Evolutionary conservation across 2,888 invertebrate genomes (phyloP).

Genomic region (Drosophila suboccidentalis): DNA sequence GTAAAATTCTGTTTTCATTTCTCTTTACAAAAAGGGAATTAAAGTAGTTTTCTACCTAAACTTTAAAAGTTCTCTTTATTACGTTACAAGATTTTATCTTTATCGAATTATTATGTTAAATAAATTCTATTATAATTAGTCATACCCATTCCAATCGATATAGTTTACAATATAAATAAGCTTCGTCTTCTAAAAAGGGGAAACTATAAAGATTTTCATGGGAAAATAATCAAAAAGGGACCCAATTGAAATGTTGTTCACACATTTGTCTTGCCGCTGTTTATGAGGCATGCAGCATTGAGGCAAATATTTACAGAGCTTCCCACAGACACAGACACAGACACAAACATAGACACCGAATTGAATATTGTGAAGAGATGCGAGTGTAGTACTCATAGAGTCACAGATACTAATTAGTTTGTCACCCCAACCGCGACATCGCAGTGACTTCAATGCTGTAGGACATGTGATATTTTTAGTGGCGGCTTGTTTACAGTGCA

Average conservation of each 20-base stretch:
- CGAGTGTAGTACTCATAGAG: slow-evolving; percentile 7
- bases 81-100: too few species aligned
- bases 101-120: not conserved
- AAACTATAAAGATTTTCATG: slow-evolving; percentile 35
- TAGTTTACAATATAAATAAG: not conserved
- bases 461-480: slow-evolving; percentile 74
- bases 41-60: too few species aligned
- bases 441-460: slow-evolving; percentile 5
- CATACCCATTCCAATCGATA: not conserved
- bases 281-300: slow-evolving; percentile 48
- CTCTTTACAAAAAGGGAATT: too few species aligned
- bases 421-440: slow-evolving; percentile 31
- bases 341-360: slow-evolving; percentile 6
- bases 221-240: slow-evolving; percentile 40
- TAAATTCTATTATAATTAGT: not conserved
- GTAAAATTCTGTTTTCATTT: too few species aligned
- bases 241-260: slow-evolving; percentile 21
- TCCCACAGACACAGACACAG: slow-evolving; percentile 44
- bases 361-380: slow-evolving; percentile 15
- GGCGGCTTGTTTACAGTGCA: slow-evolving; percentile 62
- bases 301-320: slow-evolving; percentile 37
- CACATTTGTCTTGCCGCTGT: slow-evolving; percentile 36
- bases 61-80: too few species aligned
- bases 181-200: not conserved
- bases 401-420: slow-evolving; percentile 58